Evolutionary conservation across 2,113 vertebrate genomes (phyloP).

Genomic region (Camelus bactrianus): DNA sequence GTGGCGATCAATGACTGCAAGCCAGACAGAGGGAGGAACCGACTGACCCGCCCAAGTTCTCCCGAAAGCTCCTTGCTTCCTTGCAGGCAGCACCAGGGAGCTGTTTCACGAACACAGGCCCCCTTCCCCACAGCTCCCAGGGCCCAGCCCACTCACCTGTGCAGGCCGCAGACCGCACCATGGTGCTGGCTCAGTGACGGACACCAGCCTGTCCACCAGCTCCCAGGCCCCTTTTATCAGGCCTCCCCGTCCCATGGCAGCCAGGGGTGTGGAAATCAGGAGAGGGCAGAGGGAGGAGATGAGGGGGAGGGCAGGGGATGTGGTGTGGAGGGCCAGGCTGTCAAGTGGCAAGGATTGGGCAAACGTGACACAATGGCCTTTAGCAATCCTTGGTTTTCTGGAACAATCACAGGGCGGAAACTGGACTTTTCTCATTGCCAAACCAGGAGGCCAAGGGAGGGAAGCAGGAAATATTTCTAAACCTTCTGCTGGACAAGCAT

Average conservation of each 20-base stretch:
- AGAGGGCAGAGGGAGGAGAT: background rate
- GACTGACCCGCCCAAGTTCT: background rate
- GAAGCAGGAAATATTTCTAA: background rate
- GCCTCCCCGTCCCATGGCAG: background rate
- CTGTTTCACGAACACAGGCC: fast-evolving
- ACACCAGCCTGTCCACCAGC: background rate
- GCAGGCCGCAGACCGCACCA: background rate
- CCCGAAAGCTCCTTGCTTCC: background rate
- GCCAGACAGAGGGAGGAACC: background rate
- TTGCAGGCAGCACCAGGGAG: background rate
- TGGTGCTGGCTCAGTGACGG: background rate
- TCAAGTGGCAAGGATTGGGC: background rate
- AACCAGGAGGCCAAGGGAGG: background rate
- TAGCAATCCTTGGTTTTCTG: slow-evolving; percentile 48
- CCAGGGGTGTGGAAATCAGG: background rate
- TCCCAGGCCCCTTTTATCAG: background rate
- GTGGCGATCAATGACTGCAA: background rate
- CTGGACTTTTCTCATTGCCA: background rate
- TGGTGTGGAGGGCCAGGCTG: too few species aligned
- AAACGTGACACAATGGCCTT: slow-evolving; percentile 46
- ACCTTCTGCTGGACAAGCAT: background rate
- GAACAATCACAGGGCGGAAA: background rate
- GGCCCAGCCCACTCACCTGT: slow-evolving; percentile 26
- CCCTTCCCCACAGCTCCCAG: background rate
- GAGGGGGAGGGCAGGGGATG: background rate